These are phyloP conservation scores for Bombyx mori DNA, from an alignment of 1,140 invertebrate species.

Conservation along the genomic window DNA sequence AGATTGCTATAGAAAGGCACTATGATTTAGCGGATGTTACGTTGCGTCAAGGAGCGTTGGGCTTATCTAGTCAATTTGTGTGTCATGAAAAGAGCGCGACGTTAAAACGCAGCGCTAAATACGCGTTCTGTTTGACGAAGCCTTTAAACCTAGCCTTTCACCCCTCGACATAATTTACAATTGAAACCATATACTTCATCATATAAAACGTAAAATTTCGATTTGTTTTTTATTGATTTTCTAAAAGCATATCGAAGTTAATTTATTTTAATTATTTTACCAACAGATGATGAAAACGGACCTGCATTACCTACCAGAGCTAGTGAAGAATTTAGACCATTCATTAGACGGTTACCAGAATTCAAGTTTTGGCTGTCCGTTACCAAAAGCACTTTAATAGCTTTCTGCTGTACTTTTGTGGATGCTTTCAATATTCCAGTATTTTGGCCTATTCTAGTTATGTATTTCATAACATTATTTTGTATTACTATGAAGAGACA, in stretches of 20 bases:
- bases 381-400: constrained; percentile 94
- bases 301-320: constrained; percentile 93
- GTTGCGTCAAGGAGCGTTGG: too few relatives aligned
- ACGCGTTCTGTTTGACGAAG: too few relatives aligned
- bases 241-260: not conserved
- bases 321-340: constrained; percentile 98
- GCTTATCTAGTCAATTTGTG: too few relatives aligned
- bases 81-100: too few relatives aligned
- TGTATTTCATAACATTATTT: constrained; percentile 99
- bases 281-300: constrained; percentile 82
- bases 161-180: too few relatives aligned
- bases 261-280: not conserved
- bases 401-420: constrained; percentile 95
- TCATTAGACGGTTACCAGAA: constrained; percentile 97
- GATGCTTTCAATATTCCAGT: constrained; percentile 99
- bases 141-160: too few relatives aligned
- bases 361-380: constrained; percentile 99
- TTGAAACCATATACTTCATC: too few relatives aligned
- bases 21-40: too few relatives aligned
- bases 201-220: too few relatives aligned
- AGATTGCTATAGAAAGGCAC: too few relatives aligned
- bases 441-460: constrained; percentile 99
- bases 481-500: constrained; percentile 99
- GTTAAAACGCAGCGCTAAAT: too few relatives aligned
- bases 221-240: too few relatives aligned